Conservation (phyloP, 2,888 invertebrate genomes). For the Willowsia nigromaculata region DNA sequence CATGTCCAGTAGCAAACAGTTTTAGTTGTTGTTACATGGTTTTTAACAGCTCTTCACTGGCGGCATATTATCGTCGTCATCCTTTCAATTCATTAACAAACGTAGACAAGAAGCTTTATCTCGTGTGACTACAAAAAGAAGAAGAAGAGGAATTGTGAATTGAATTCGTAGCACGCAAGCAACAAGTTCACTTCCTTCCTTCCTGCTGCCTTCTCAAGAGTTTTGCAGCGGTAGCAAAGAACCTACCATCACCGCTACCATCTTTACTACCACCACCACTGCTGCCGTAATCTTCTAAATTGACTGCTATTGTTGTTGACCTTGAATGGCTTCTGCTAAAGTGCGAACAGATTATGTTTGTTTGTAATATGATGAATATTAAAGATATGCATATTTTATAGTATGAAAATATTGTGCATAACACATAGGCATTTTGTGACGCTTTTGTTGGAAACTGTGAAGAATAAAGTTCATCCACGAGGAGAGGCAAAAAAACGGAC, state of each 20-base stretch:
- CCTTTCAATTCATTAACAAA: background rate
- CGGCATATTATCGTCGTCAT: background rate
- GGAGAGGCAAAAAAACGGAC: background rate
- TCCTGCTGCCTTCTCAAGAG: conserved; percentile 34
- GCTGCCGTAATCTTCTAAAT: conserved; percentile 1
- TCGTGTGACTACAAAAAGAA: background rate
- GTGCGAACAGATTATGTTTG: conserved; percentile 24
- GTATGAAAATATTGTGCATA: background rate
- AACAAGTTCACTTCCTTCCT: conserved; percentile 55
- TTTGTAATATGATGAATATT: conserved; percentile 1
- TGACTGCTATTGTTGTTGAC: conserved; percentile 32
- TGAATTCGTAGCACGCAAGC: background rate
- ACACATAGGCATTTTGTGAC: no score
- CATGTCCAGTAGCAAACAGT: conserved; percentile 28
- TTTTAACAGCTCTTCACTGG: conserved; percentile 1
- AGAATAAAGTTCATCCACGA: conserved; percentile 9
- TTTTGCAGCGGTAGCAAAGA: background rate
- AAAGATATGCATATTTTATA: conserved; percentile 9
- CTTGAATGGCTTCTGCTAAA: conserved; percentile 21
- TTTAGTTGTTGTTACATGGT: background rate
- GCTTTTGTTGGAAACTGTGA: background rate
- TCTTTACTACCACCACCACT: no score
- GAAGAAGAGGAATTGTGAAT: background rate
- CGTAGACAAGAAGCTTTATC: background rate
- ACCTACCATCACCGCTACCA: background rate